Conservation (phyloP, 1,140 invertebrate species). For the Achroia grisella region DNA sequence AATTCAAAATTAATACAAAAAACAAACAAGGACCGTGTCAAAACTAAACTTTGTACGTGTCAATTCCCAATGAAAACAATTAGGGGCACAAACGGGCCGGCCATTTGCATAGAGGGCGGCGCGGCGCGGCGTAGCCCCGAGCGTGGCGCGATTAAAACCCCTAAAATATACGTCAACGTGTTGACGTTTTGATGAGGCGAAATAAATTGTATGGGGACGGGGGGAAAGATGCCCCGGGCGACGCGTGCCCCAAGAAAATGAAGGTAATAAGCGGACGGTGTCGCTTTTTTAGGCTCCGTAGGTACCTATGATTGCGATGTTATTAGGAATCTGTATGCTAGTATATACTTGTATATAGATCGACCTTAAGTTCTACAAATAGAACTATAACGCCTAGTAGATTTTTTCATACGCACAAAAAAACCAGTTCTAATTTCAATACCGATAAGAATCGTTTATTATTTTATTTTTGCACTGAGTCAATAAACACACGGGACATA, state of each 20-base stretch:
- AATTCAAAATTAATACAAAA: too few relatives aligned
- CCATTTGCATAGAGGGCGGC: slow-evolving; percentile 57
- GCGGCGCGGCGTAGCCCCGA: slow-evolving; percentile 23
- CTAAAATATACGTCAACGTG: slow-evolving; percentile 65
- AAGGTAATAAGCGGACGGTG: slow-evolving; percentile 51
- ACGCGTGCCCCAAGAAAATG: slow-evolving; percentile 57
- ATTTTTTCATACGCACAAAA: too few relatives aligned
- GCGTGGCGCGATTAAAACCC: slow-evolving; percentile 56
- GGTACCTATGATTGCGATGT: too few relatives aligned
- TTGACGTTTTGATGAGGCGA: slow-evolving; percentile 70
- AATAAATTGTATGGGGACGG: slow-evolving; percentile 55
- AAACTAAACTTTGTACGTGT: slow-evolving; percentile 46
- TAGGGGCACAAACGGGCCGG: slow-evolving; percentile 37
- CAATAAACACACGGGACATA: too few relatives aligned
- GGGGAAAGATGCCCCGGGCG: slow-evolving; percentile 25
- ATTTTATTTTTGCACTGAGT: too few relatives aligned
- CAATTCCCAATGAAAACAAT: slow-evolving; percentile 63
- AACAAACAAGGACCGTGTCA: slow-evolving; percentile 19
- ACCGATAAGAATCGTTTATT: too few relatives aligned
- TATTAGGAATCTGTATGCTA: too few relatives aligned
- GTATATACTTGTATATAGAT: too few relatives aligned
- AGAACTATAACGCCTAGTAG: too few relatives aligned
- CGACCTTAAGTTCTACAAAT: too few relatives aligned
- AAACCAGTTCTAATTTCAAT: too few relatives aligned
- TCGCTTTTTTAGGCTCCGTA: slow-evolving; percentile 11